A percentile compares a stretch with the other conserved stretches of the same genome.
These are phyloP conservation scores for Xenopus laevis DNA, from an alignment of 2,113 vertebrate genomes.

Conservation along the genomic window DNA sequence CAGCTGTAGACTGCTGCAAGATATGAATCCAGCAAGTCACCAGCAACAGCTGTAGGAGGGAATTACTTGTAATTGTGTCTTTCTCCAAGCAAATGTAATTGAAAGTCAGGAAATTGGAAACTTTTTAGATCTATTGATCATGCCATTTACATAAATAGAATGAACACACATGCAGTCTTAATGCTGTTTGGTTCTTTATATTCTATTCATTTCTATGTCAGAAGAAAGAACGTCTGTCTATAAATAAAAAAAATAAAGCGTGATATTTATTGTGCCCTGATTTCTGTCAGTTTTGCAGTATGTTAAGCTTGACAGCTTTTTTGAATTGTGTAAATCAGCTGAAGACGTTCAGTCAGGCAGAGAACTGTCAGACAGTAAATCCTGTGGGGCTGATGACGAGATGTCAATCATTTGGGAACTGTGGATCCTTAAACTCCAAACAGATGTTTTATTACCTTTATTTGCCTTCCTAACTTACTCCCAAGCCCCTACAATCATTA, in stretches of 20 bases:
- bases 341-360: slow-evolving; percentile 14
- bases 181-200: too few species aligned
- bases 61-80: slow-evolving; percentile 16
- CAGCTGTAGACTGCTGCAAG: slow-evolving; percentile 8
- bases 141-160: neutral
- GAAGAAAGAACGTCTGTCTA: too few species aligned
- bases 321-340: slow-evolving; percentile 14
- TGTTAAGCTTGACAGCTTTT: slow-evolving; percentile 25
- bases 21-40: slow-evolving; percentile 10
- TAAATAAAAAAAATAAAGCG: too few species aligned
- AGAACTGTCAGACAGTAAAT: slow-evolving; percentile 28
- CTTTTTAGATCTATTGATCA: neutral
- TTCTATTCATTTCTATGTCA: neutral
- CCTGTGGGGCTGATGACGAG: slow-evolving; percentile 16
- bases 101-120: neutral
- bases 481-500: neutral
- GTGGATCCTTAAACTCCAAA: neutral
- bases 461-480: neutral
- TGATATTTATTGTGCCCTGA: slow-evolving; percentile 24
- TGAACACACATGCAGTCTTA: neutral
- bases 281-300: slow-evolving; percentile 16
- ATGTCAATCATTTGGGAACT: slow-evolving; percentile 30
- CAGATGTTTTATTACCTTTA: slow-evolving; percentile 19
- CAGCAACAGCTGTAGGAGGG: slow-evolving; percentile 16
- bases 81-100: slow-evolving; percentile 4